Conservation (phyloP, 1,140 invertebrate genomes). For the Trissolcus basalis region DNA sequence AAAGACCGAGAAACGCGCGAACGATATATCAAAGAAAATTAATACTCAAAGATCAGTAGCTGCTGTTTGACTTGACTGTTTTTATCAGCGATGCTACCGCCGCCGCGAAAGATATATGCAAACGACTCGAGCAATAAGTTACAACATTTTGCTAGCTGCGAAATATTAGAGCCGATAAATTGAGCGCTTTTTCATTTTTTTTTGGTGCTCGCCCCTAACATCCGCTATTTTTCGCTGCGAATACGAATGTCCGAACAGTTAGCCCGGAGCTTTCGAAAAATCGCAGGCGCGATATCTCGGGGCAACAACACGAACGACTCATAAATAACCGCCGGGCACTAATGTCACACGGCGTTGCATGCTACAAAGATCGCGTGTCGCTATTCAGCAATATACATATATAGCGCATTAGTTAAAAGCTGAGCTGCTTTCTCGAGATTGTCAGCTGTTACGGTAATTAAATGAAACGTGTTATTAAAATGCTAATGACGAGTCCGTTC, state of each 20-base stretch:
- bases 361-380: constrained; percentile 47
- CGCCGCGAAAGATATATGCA: constrained; percentile 37
- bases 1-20: constrained; percentile 1
- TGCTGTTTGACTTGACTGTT: constrained; percentile 16
- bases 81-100: constrained; percentile 18
- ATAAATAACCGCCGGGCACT: constrained; percentile 51
- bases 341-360: constrained; percentile 53
- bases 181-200: constrained; percentile 50
- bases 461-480: constrained; percentile 54
- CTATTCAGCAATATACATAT: constrained; percentile 43
- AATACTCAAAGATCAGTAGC: constrained; percentile 33
- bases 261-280: constrained; percentile 52
- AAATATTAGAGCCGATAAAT: constrained; percentile 54
- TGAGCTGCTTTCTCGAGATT: constrained; percentile 38
- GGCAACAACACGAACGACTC: constrained; percentile 52
- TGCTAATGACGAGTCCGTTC: constrained; percentile 40
- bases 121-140: constrained; percentile 46
- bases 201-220: constrained; percentile 5
- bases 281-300: constrained; percentile 49
- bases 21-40: constrained; percentile 23
- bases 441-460: constrained; percentile 55
- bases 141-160: constrained; percentile 31
- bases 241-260: constrained; percentile 46
- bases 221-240: constrained; percentile 47
- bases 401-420: constrained; percentile 35